phyloP scores from a whole-genome alignment of 1,140 invertebrate species.

The Chionoecetes opilio region DNA sequence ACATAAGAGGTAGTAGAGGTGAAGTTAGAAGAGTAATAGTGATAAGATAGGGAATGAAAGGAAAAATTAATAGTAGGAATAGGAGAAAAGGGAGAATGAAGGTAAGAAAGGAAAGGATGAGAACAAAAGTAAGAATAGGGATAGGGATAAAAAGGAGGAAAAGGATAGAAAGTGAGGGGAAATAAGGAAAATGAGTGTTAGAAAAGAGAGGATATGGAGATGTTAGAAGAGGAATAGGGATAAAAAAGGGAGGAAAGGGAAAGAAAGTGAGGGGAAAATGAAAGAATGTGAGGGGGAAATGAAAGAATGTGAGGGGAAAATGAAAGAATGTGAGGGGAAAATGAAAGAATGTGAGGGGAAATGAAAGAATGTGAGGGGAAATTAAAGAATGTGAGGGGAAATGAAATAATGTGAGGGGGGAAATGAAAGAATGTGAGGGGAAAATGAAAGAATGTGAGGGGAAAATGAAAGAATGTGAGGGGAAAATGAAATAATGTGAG shows the following conservation, averaged over 20 bases:
- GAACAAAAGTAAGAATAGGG: not conserved
- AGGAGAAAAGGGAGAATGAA: not conserved
- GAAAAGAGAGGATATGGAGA: not conserved
- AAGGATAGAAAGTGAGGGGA: not conserved
- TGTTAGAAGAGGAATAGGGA: not conserved
- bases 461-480: too few species aligned
- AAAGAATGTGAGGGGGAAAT: slow-evolving; percentile 33
- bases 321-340: not conserved
- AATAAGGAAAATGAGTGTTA: not conserved
- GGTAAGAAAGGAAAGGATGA: not conserved
- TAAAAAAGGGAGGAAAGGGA: slow-evolving; percentile 9
- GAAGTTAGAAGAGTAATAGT: not conserved
- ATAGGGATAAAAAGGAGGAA: slow-evolving; percentile 27
- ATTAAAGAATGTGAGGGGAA: not conserved
- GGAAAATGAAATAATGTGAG: too few species aligned
- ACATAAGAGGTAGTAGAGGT: not conserved
- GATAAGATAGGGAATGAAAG: not conserved
- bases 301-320: not conserved
- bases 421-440: too few species aligned
- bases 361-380: not conserved
- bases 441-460: too few species aligned
- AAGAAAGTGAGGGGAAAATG: not conserved
- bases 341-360: not conserved
- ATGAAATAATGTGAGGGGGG: not conserved
- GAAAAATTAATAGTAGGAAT: not conserved